Evolutionary conservation across 2,888 invertebrate species (phyloP).

Genomic region (Schizotus pectinicornis): DNA sequence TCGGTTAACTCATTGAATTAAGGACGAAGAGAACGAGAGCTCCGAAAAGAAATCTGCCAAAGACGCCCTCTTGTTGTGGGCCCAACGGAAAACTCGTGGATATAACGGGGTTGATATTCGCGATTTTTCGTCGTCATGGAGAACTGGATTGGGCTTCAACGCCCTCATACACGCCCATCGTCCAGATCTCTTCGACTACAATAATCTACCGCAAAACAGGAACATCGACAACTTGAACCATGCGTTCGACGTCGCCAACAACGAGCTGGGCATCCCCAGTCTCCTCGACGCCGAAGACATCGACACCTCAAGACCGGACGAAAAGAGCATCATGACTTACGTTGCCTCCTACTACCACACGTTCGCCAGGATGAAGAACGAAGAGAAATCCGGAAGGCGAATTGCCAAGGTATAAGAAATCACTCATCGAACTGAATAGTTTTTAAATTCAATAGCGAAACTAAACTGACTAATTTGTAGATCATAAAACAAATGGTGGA

Average conservation of each 20-base stretch:
- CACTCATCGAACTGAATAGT: too few species aligned
- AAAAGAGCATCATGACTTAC: slow-evolving; percentile 98
- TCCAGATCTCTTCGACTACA: slow-evolving; percentile 93
- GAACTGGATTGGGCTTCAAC: slow-evolving; percentile 96
- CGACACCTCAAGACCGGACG: slow-evolving; percentile 92
- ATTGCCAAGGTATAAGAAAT: slow-evolving; percentile 86
- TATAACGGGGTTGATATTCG: slow-evolving; percentile 88
- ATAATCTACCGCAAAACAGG: slow-evolving; percentile 76
- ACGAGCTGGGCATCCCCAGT: slow-evolving; percentile 89
- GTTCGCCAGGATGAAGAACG: slow-evolving; percentile 98
- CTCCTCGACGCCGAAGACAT: slow-evolving; percentile 96
- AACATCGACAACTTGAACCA: slow-evolving; percentile 95
- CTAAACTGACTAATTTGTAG: slow-evolving; percentile 64
- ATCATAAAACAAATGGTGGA: slow-evolving; percentile 97
- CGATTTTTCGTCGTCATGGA: slow-evolving; percentile 93
- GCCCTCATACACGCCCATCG: slow-evolving; percentile 98
- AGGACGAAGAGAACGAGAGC: slow-evolving; percentile 95
- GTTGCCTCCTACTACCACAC: slow-evolving; percentile 99
- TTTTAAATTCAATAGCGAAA: too few species aligned
- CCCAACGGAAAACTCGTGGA: slow-evolving; percentile 96
- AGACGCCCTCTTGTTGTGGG: slow-evolving; percentile 97
- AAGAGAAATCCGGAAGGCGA: slow-evolving; percentile 95
- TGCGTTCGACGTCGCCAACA: slow-evolving; percentile 95
- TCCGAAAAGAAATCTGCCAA: slow-evolving; percentile 99
- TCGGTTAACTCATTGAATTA: slow-evolving; percentile 25